Percentiles rank a stretch among this genome's conserved stretches.
Conservation (phyloP, 2,797 vertebrate genomes). For the Tympanoctomys barrerae region DNA sequence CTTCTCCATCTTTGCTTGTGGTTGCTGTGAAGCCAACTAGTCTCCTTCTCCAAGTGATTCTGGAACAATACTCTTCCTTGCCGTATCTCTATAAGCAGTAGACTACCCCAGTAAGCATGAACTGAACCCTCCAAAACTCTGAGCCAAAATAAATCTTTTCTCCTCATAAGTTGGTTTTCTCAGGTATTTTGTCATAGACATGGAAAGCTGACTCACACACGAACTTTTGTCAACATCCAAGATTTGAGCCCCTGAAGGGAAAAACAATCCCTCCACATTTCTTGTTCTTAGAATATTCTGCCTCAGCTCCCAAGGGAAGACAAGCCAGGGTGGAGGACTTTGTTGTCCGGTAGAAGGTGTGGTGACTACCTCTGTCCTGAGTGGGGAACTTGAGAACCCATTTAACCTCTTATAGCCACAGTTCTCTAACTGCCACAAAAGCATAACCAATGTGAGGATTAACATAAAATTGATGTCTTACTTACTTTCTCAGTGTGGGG, state of each 20-base stretch:
- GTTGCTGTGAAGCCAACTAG: neutral
- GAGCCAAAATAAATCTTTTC: neutral
- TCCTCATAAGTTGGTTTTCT: neutral
- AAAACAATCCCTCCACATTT: neutral
- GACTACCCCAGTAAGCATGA: neutral
- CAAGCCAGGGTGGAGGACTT: accelerated
- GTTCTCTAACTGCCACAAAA: neutral
- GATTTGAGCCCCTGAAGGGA: neutral
- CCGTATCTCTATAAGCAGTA: neutral
- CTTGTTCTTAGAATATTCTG: neutral
- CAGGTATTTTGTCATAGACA: neutral
- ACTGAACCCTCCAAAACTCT: neutral
- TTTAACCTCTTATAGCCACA: neutral
- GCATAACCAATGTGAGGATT: neutral
- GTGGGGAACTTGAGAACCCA: no score
- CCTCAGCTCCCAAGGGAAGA: neutral
- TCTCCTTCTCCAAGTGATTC: neutral
- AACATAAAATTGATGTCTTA: neutral
- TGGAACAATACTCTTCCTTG: neutral
- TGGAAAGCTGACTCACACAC: neutral
- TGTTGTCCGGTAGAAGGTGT: neutral
- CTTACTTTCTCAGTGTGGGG: neutral
- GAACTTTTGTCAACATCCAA: neutral
- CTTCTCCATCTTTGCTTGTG: neutral
- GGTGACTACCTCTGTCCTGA: neutral